Conservation (phyloP, 1,140 invertebrate genomes). For the Fopius arisanus region DNA sequence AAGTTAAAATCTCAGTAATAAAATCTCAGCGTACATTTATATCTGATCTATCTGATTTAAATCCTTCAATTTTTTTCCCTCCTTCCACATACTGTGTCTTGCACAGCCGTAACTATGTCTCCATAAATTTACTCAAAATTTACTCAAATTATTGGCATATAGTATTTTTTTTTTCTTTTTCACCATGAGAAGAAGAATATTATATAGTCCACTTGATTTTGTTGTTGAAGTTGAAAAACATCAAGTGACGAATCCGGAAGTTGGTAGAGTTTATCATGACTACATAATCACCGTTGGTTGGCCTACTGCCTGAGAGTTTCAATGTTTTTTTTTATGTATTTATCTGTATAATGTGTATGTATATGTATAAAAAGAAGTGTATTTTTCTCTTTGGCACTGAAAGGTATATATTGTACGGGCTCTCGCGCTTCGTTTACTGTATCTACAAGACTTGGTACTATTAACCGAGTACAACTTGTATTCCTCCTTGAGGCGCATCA, state of each 20-base stretch:
- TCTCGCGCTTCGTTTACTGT: conserved; percentile 12
- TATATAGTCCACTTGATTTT: not conserved
- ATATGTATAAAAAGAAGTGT: conserved; percentile 13
- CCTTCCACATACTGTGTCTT: no score
- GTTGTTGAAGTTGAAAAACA: not conserved
- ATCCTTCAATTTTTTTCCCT: no score
- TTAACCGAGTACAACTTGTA: not conserved
- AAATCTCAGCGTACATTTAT: no score
- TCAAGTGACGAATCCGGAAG: conserved; percentile 29
- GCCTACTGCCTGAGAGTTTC: conserved; percentile 26
- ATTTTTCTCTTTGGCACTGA: not conserved
- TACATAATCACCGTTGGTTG: conserved; percentile 36
- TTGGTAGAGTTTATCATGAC: conserved; percentile 19
- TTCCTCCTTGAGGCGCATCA: not conserved
- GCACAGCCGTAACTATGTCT: no score
- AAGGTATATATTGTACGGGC: not conserved
- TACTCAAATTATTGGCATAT: not conserved
- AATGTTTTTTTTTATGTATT: not conserved
- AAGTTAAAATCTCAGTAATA: no score
- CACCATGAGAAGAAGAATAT: no score
- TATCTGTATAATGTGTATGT: not conserved
- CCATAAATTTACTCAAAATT: no score
- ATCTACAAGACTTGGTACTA: conserved; percentile 12
- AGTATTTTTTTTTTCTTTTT: no score
- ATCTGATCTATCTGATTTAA: no score